Base-by-base conservation (phyloP, 1,140 invertebrate species). In the Bacillus rossius region DNA sequence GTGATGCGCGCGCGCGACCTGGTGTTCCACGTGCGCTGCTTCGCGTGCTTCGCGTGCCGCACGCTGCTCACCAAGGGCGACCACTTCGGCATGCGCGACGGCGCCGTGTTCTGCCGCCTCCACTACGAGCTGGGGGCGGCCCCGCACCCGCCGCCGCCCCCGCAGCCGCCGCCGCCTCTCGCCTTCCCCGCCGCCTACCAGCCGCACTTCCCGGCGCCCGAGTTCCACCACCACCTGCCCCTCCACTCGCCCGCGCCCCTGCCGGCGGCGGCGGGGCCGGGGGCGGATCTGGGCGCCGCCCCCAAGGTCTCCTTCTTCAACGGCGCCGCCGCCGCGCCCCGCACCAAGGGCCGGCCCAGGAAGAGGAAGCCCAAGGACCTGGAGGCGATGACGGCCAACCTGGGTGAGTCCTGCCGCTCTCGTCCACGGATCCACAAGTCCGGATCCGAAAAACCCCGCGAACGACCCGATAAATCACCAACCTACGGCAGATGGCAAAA, bases 21-120 rank as follows among this genome's bases (percentile, higher is more conserved):
- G 63, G 93, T 97, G 52, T 98, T 95, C 78, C 96, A 98, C 77
- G 86, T 96, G 37, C 87, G 90, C 65, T 98, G 95, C 76, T 98
- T 98, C 79, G 90, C 87, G 5, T 98, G 96, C 74, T 87, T 89
- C 14, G 84, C 90, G n/a, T 98, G 96, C 77, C 86, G 87, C 71
- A 80, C 86, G 14, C 84, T 86, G 2, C 77, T 92, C 43, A 91
- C 85, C 41, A 92, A 92, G 72, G 89, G 96, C 16, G 95, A 98
- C 72, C 91, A 95, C 64, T 98, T 96, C 74, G 94, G 94, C 37
- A 91, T 94, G 78, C 82, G 89, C 59, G 88, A 92, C 64, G 85
- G 87, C 10, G 83, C 86, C 26, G 87, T 94, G 23, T 86, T 89
- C 65, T 92, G 89, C 76, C 84, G 89, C 67, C 77, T 88, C 56